These are phyloP conservation scores for Prinia subflava DNA, from an alignment of 2,113 vertebrate species.

Conservation along the genomic window DNA sequence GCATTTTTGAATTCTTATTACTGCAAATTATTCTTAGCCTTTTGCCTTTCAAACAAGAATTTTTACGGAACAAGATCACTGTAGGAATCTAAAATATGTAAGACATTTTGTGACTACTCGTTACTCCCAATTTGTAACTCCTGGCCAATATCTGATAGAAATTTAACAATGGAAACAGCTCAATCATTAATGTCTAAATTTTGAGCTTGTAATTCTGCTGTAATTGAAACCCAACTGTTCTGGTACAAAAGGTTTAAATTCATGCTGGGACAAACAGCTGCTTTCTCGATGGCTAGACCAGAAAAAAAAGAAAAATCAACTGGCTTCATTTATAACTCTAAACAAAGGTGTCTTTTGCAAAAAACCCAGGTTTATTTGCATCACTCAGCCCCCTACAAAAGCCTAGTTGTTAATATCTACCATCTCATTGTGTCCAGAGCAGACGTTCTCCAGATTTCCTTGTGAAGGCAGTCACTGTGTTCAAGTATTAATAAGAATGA, in stretches of 20 bases:
- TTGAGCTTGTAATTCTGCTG: not conserved
- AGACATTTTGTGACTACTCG: not conserved
- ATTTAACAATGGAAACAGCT: constrained; percentile 7
- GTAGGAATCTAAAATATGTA: not conserved
- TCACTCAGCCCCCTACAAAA: constrained; percentile 18
- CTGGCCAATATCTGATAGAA: not conserved
- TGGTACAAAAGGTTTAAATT: constrained; percentile 31
- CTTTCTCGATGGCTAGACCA: not conserved
- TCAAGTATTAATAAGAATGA: not conserved
- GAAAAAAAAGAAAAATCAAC: not conserved
- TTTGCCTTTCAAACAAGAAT: not conserved
- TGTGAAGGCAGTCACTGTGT: constrained; percentile 9
- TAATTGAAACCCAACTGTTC: constrained; percentile 40
- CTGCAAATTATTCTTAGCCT: not conserved
- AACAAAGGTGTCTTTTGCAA: constrained; percentile 50
- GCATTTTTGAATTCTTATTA: not conserved
- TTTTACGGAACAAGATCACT: not conserved
- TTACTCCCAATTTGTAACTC: not conserved
- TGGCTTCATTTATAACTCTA: constrained; percentile 27
- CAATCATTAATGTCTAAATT: not conserved
- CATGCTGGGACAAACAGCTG: constrained; percentile 45
- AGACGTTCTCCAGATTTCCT: not conserved
- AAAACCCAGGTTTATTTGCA: constrained; percentile 8
- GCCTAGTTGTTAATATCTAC: constrained; percentile 15
- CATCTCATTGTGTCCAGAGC: not conserved